Conservation (phyloP, 2,888 invertebrate genomes). For the Gastracanthus pulcherrimus region DNA sequence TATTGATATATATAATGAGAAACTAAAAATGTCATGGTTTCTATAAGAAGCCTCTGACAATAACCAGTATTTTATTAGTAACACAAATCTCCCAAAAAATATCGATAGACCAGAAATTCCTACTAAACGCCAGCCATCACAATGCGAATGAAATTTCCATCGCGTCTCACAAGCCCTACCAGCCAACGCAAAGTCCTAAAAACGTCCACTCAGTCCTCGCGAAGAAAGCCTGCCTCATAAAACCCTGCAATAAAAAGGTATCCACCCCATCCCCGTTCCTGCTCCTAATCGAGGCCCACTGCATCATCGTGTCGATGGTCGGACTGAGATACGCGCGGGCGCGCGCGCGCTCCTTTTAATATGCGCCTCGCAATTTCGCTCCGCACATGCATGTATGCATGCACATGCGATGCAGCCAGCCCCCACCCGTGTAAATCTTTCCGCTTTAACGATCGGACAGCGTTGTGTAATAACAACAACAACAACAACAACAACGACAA, state of each 20-base stretch:
- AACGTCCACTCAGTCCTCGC: background rate
- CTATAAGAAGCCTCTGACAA: too few relatives aligned
- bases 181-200: background rate
- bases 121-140: too few relatives aligned
- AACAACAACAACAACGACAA: too few relatives aligned
- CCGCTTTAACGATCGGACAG: constrained; percentile 54
- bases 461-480: constrained; percentile 48
- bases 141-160: too few relatives aligned
- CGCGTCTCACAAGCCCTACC: too few relatives aligned
- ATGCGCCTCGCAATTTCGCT: constrained; percentile 31
- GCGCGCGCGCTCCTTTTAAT: too few relatives aligned
- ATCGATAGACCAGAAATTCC: background rate
- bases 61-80: too few relatives aligned
- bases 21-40: too few relatives aligned
- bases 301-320: constrained; percentile 29
- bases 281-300: background rate
- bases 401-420: background rate
- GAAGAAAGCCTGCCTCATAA: too few relatives aligned
- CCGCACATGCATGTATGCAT: background rate
- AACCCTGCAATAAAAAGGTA: background rate
- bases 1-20: too few relatives aligned
- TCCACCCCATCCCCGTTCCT: background rate
- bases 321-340: constrained; percentile 32
- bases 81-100: background rate
- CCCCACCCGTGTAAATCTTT: constrained; percentile 52